Percentiles rank a stretch among this genome's conserved stretches.
Conservation (phyloP, 2,113 vertebrate species). For the Edolisoma coerulescens region DNA sequence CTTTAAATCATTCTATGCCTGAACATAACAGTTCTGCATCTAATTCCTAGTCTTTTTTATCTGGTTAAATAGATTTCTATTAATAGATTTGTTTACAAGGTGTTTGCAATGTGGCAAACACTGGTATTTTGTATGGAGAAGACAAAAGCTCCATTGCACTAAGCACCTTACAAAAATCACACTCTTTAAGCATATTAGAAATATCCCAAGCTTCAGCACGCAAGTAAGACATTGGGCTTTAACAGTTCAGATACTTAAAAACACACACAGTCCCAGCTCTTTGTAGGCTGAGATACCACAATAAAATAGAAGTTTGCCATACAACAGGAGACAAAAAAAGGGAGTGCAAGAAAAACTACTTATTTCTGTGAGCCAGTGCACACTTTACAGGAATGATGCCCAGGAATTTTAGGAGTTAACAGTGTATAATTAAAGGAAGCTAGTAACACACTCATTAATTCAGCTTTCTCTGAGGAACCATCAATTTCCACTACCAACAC, state of each 20-base stretch:
- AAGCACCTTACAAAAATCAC: not conserved
- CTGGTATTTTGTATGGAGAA: not conserved
- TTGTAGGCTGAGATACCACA: not conserved
- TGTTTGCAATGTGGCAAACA: not conserved
- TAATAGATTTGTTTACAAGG: not conserved
- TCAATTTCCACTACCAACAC: not conserved
- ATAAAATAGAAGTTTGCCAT: not conserved
- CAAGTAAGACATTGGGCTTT: not conserved
- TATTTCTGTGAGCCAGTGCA: not conserved
- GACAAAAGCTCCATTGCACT: not conserved
- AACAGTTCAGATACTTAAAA: not conserved
- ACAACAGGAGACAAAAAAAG: not conserved
- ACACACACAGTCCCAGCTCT: not conserved
- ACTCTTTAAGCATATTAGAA: not conserved
- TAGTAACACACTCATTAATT: not conserved
- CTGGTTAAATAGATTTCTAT: not conserved
- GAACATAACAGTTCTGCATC: not conserved
- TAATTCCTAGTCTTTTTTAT: not conserved
- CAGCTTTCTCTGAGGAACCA: not conserved
- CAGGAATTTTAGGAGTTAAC: not conserved
- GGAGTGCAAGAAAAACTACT: not conserved
- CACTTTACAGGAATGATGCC: not conserved
- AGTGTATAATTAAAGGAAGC: not conserved
- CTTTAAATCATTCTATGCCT: not conserved
- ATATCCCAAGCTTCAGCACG: not conserved